Percentiles rank a stretch among this genome's conserved stretches.
Conservation (phyloP, 2,888 invertebrate genomes). For the Hypomecis atomaria region DNA sequence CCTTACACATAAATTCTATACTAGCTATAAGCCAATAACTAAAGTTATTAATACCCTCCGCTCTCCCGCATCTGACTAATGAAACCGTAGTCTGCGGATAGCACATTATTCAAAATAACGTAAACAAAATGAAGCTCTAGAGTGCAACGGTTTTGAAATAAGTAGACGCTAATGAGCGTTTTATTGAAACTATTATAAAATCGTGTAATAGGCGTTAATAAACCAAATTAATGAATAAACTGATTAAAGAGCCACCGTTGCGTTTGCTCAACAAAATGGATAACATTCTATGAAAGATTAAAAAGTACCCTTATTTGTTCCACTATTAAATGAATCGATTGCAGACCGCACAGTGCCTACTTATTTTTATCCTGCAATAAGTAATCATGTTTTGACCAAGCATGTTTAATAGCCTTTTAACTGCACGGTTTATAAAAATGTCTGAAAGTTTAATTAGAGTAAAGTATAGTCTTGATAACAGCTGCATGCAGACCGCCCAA, state of each 20-base stretch:
- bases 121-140: conserved; percentile 20
- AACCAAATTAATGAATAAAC: neutral
- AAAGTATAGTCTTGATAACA: no score
- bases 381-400: neutral
- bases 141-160: conserved; percentile 23
- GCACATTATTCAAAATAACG: conserved; percentile 14
- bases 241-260: neutral
- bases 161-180: conserved; percentile 28
- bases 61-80: conserved; percentile 57
- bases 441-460: no score
- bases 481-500: no score
- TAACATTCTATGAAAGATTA: neutral
- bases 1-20: neutral
- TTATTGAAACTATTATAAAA: conserved; percentile 26
- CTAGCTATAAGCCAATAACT: neutral
- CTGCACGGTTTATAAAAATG: no score
- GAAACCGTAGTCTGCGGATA: conserved; percentile 17
- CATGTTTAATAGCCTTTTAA: no score
- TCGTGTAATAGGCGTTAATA: conserved; percentile 3
- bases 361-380: conserved; percentile 7
- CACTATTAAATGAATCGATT: neutral
- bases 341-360: neutral
- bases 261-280: neutral
- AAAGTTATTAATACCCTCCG: conserved; percentile 54
- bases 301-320: neutral